phyloP scores from a whole-genome alignment of 64 coral and sea anemone species.

The Stichodactyla mertensii region DNA sequence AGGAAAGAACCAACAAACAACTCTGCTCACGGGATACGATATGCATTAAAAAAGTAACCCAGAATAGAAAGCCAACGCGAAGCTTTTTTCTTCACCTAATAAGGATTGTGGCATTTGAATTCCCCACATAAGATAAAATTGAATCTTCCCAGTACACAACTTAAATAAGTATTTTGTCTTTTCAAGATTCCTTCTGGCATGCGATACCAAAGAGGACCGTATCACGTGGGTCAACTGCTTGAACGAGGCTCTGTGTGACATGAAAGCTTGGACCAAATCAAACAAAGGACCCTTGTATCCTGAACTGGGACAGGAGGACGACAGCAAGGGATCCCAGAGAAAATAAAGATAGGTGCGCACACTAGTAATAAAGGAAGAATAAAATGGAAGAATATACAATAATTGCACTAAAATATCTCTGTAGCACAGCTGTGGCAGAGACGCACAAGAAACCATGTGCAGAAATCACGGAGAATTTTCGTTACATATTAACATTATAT shows the following conservation, averaged over 20 bases:
- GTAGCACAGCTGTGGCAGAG: too few species aligned
- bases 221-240: slow-evolving; percentile 86
- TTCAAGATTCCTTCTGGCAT: slow-evolving; percentile 86
- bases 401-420: too few species aligned
- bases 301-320: slow-evolving; percentile 36
- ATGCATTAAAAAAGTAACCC: too few species aligned
- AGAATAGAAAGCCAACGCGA: too few species aligned
- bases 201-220: slow-evolving; percentile 86
- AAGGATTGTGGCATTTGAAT: too few species aligned
- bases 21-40: too few species aligned
- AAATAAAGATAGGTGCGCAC: neutral
- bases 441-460: too few species aligned
- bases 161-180: neutral
- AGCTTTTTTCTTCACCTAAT: too few species aligned
- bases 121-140: too few species aligned
- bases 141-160: neutral
- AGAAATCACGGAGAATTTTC: too few species aligned
- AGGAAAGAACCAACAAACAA: too few species aligned
- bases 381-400: too few species aligned
- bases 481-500: neutral
- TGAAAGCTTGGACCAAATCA: slow-evolving; percentile 57
- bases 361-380: neutral
- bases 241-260: slow-evolving; percentile 87
- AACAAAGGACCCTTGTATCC: slow-evolving; percentile 42
- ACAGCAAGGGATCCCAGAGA: neutral